A percentile compares a stretch with the other conserved stretches of the same genome.
Conservation (phyloP, 92 coral and sea anemone genomes). For the Siderastrea siderea region DNA sequence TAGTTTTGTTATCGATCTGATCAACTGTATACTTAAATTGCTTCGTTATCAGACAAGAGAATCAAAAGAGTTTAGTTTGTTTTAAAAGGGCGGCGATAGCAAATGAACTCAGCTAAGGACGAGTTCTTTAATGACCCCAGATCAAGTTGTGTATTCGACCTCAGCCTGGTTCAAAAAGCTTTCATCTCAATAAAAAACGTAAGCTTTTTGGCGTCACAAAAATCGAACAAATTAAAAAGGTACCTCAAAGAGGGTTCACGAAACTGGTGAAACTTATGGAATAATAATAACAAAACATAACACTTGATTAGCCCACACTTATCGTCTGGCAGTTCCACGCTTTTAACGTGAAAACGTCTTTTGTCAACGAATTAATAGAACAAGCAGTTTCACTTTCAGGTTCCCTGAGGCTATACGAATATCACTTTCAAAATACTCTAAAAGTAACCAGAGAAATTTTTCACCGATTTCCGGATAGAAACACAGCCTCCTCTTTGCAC, state of each 20-base stretch:
- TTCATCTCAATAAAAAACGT: not conserved
- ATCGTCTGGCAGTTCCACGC: not conserved
- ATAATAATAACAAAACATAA: too few relatives aligned
- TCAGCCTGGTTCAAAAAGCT: not conserved
- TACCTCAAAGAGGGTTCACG: not conserved
- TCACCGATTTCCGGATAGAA: not conserved
- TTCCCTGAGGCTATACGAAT: conserved; percentile 9
- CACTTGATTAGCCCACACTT: not conserved
- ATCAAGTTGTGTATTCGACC: not conserved
- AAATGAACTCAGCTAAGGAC: not conserved
- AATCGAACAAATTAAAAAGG: not conserved
- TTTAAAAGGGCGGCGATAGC: not conserved
- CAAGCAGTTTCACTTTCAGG: not conserved
- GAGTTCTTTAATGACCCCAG: not conserved
- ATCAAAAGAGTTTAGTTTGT: not conserved
- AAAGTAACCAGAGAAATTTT: not conserved
- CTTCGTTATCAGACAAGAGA: not conserved
- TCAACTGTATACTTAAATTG: not conserved
- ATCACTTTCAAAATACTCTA: not conserved
- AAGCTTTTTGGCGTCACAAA: too few relatives aligned
- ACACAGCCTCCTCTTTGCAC: not conserved
- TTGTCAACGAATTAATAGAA: too few relatives aligned
- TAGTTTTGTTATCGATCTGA: not conserved
- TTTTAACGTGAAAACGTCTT: not conserved
- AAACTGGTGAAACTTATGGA: not conserved